A percentile compares a stretch with the other conserved stretches of the same genome.
These are phyloP conservation scores for Xiphias gladius DNA, from an alignment of 2,113 vertebrate genomes.

Conservation along the genomic window DNA sequence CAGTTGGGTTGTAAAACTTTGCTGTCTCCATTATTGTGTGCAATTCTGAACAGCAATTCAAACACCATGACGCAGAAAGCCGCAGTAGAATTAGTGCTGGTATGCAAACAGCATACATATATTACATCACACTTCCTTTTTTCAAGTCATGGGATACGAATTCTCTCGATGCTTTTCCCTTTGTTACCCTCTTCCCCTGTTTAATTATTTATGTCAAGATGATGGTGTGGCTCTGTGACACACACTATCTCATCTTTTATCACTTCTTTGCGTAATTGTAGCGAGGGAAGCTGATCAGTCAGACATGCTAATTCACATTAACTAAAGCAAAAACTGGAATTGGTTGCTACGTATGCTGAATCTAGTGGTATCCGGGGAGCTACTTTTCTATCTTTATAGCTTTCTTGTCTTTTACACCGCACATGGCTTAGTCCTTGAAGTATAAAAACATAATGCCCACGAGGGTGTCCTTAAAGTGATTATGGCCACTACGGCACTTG, in stretches of 20 bases:
- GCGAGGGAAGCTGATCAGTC: not conserved
- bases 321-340: not conserved
- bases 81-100: not conserved
- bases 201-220: slow-evolving; percentile 57
- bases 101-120: not conserved
- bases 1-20: not conserved
- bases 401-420: not conserved
- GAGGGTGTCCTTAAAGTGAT: slow-evolving; percentile 29
- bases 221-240: slow-evolving; percentile 20
- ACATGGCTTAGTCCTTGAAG: not conserved
- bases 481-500: not conserved
- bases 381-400: not conserved
- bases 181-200: slow-evolving; percentile 22
- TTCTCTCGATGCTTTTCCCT: slow-evolving; percentile 2
- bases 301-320: not conserved
- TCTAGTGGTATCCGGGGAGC: not conserved
- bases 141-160: not conserved
- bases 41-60: not conserved
- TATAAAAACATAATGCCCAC: not conserved
- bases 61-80: not conserved
- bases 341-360: not conserved
- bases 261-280: slow-evolving; percentile 21
- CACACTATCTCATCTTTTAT: slow-evolving; percentile 25
- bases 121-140: slow-evolving; percentile 17
- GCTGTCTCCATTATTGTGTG: not conserved